Evolutionary conservation across 2,113 vertebrate genomes (phyloP).

Genomic region (Euleptes europaea): DNA sequence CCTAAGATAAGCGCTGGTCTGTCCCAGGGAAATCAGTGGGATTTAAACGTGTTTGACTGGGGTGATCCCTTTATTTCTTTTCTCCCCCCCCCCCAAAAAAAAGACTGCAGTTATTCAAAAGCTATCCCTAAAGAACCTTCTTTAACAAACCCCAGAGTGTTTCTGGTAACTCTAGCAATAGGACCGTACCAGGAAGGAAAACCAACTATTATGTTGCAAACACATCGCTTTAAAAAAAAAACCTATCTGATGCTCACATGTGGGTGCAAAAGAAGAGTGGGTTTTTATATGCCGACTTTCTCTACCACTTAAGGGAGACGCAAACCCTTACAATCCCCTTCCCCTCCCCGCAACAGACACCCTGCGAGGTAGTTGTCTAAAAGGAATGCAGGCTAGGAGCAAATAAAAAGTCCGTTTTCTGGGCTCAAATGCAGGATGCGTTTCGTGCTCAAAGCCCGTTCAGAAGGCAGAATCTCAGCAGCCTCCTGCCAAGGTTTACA

Average conservation of each 20-base stretch:
- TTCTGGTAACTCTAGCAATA: background rate
- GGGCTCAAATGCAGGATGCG: background rate
- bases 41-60: background rate
- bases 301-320: too few relatives aligned
- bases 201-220: background rate
- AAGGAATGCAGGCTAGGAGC: background rate
- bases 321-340: too few relatives aligned
- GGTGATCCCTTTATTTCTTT: background rate
- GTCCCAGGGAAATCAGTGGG: background rate
- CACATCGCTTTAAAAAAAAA: constrained; percentile 24
- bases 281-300: too few relatives aligned
- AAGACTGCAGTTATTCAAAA: background rate
- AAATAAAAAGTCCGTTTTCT: background rate
- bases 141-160: background rate
- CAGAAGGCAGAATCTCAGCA: background rate
- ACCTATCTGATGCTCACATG: constrained; percentile 39
- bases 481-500: constrained; percentile 1
- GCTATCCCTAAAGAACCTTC: background rate
- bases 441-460: background rate
- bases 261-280: background rate
- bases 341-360: too few relatives aligned
- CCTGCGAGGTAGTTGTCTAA: too few relatives aligned
- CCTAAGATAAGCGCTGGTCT: background rate
- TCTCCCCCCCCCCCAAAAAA: too few relatives aligned
- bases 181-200: background rate